Base-by-base conservation (phyloP, 2,797 vertebrate species). In the Rhyacichthys aspro region DNA sequence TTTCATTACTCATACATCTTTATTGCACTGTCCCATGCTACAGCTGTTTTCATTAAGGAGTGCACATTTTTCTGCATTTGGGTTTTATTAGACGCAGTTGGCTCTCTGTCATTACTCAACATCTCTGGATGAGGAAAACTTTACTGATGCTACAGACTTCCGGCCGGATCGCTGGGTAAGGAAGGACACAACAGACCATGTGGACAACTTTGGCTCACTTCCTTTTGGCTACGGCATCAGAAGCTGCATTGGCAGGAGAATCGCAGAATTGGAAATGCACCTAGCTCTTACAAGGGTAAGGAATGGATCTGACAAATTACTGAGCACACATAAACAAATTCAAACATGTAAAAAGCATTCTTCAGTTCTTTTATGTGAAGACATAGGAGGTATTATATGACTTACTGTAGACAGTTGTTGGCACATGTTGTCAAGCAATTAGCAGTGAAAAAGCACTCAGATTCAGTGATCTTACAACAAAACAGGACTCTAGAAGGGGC, bases 191-290 rank as follows among this genome's bases (percentile, higher is more conserved):
- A 84, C 90, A 12, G 93, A 94, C 81, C 90, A 93, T 5, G 93
- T 95, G 0, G 95, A 98, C 63, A 96, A 95, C 85, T 98, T 97
- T 66, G 95, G 95, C 73, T 96, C 95, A 1, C 94, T 98, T 76
- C 95, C 96, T 9, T 97, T 98, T 62, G 95, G 96, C 63, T 95
- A 96, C 0, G 95, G 96, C 41, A 93, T 95, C 78, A 90, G 95
- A 72, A 96, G 95, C 73, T 97, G 96, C 70, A 90, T 98, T 6
- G 95, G 95, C 66, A 90, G 83, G 77, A 94, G 95, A 84, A 89
- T 95, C 44, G 95, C 95, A 10, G 95, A 97, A 76, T 72, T 97
- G 59, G 95, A 97, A 91, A 94, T 96, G 85, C 93, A 97, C 80
- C 91, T 98, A 28, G 89, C 89, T 33, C 85, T 97, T 44, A 92